Evolutionary conservation across 2,113 vertebrate species (phyloP).

Genomic region (Setophaga coronata): DNA sequence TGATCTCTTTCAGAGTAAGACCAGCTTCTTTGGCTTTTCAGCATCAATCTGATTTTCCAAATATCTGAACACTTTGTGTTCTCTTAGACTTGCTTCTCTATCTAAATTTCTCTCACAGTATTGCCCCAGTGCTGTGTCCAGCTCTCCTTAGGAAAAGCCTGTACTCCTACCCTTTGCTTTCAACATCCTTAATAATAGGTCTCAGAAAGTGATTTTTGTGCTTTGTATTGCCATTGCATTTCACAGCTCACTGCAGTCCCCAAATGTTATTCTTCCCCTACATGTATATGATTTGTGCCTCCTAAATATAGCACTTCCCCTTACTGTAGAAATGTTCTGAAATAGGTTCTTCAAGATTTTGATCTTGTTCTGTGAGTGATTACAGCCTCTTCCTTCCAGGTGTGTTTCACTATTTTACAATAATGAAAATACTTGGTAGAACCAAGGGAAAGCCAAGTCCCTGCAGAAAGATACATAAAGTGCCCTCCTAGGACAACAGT

Average conservation of each 20-base stretch:
- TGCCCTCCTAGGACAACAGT: not conserved
- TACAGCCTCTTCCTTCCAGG: not conserved
- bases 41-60: not conserved
- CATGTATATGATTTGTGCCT: not conserved
- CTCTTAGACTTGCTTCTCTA: not conserved
- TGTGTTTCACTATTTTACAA: not conserved
- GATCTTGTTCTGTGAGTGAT: not conserved
- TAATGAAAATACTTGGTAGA: not conserved
- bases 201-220: not conserved
- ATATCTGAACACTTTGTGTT: not conserved
- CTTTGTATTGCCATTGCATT: fast-evolving
- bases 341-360: not conserved
- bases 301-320: not conserved
- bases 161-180: not conserved
- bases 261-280: not conserved
- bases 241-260: not conserved
- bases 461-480: not conserved
- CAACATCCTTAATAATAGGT: fast-evolving
- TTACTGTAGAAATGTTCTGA: not conserved
- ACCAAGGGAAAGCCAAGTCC: not conserved
- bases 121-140: not conserved
- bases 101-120: not conserved
- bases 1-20: not conserved
- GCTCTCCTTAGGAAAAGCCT: not conserved
- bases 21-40: not conserved